Evolutionary conservation across 2,113 vertebrate species (phyloP), one percentile per base, ranked within the genome.

Genomic region (Salvator merianae): DNA sequence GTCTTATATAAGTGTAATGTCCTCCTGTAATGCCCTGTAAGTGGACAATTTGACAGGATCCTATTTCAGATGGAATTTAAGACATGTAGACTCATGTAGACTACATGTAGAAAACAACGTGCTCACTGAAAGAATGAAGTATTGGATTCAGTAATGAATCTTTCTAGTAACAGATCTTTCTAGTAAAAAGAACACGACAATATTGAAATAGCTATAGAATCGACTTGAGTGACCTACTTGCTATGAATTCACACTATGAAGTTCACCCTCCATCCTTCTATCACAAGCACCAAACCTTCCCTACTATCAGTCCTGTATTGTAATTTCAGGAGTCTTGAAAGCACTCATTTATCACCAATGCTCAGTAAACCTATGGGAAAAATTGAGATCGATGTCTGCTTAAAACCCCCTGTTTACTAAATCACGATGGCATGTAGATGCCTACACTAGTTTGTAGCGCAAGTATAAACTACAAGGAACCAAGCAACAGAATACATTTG

Each of bases 271-370:
- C 91, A 91, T 74, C 43, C 26, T 47, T 26, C 83, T 86, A 70
- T 50, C 84, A 43, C 38, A 85, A 80, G 73, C 74, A 86, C 83
- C 68, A 80, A 26, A 73, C 69, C 26, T 28, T 55, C 86, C 83
- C 84, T 86, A 89, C 86, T 90, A 88, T 84, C 95, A 92, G 96
- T 97, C 97, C 96, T 88, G 93, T 96, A 94, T 97, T 97, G 95
- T 96, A 95, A 97, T 97, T 93, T 94, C 94, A 91, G 92, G 93
- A 97, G 97, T 96, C 95, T 96, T 95, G 95, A 97, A 95, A 96
- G 92, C 76, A 83, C 88, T 84, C 90, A 94, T 94, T 95, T 92
- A 93, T 94, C 91, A 93, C 83, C 14, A 89, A 89, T 73, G 84
- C 83, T 94, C 91, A 90, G 84, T 90, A 92, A 88, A 85, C 82